Evolutionary conservation across 2,113 vertebrate genomes (phyloP).

Genomic region (Xenus cinereus): DNA sequence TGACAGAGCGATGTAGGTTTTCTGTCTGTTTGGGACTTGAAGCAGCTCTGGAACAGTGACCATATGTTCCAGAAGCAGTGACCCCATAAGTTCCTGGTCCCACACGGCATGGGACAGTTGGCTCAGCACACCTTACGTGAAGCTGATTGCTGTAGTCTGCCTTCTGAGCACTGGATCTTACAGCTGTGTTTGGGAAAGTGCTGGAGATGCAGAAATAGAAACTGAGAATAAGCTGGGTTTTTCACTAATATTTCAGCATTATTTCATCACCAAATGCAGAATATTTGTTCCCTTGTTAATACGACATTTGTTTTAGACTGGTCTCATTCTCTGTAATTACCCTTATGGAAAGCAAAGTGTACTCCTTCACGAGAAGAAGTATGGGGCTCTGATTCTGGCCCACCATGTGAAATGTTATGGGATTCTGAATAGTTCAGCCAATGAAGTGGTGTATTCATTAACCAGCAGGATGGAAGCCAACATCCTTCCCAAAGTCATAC

Average conservation of each 20-base stretch:
- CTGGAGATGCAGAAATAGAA: neutral
- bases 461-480: neutral
- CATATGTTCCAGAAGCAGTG: neutral
- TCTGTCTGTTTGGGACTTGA: neutral
- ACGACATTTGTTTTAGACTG: neutral
- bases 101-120: neutral
- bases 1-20: neutral
- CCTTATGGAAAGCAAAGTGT: neutral
- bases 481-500: neutral
- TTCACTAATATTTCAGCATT: neutral
- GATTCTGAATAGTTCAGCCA: neutral
- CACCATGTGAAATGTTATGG: neutral
- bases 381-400: neutral
- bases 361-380: neutral
- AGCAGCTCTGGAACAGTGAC: neutral
- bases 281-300: neutral
- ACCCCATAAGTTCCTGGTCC: neutral
- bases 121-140: neutral
- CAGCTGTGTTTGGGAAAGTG: neutral
- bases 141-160: neutral
- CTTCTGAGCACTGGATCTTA: neutral
- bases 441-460: neutral
- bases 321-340: neutral
- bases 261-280: neutral
- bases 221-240: neutral